Conservation (phyloP, 2,888 invertebrate species). For the Lysandra coridon region DNA sequence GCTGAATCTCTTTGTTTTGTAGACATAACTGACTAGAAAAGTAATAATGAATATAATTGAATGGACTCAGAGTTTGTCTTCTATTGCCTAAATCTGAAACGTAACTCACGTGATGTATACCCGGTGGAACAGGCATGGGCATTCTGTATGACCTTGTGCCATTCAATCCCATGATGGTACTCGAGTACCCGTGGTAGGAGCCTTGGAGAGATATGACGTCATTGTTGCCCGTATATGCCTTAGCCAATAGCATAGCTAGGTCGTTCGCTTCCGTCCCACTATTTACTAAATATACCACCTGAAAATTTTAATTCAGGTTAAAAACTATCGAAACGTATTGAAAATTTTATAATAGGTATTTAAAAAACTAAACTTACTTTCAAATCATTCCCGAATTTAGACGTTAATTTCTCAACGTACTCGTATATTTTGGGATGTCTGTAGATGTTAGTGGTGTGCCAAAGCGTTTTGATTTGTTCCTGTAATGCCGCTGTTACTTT, state of each 20-base stretch:
- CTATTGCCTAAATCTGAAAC: background rate
- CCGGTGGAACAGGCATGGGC: constrained; percentile 84
- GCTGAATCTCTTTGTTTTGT: too few relatives aligned
- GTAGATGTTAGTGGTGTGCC: constrained; percentile 97
- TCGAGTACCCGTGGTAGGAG: constrained; percentile 95
- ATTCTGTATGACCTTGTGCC: constrained; percentile 90
- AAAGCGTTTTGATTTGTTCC: constrained; percentile 89
- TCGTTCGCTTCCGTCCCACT: constrained; percentile 99
- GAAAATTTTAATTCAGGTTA: constrained; percentile 31
- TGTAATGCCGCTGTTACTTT: constrained; percentile 90
- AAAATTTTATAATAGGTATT: too few relatives aligned
- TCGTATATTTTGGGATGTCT: constrained; percentile 94
- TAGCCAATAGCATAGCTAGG: constrained; percentile 92
- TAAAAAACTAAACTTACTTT: constrained; percentile 78
- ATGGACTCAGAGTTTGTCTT: background rate
- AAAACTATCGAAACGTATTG: too few relatives aligned
- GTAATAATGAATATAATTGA: too few relatives aligned
- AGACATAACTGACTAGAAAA: too few relatives aligned
- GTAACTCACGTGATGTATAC: constrained; percentile 88
- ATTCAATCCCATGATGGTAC: constrained; percentile 90
- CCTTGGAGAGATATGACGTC: constrained; percentile 94
- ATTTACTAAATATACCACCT: constrained; percentile 96
- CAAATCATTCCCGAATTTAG: constrained; percentile 91
- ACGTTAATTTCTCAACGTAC: constrained; percentile 90
- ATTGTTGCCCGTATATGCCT: constrained; percentile 90